Percentiles rank a stretch among this genome's conserved stretches.
Conservation (phyloP, 37 sponge, comb jelly and placozoan genomes). For the Sycon ciliatum region DNA sequence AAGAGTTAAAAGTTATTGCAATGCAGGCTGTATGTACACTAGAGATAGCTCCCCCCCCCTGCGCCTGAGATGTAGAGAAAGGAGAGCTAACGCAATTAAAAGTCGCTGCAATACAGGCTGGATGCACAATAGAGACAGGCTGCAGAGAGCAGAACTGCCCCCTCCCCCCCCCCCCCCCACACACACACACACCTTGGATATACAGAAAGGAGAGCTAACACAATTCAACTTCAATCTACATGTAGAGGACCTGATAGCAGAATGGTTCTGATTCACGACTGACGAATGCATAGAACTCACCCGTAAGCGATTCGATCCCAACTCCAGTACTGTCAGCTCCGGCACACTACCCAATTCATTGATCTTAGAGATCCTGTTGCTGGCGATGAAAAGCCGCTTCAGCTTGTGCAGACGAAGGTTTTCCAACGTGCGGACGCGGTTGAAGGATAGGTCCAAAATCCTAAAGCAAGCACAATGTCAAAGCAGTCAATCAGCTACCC, state of each 20-base stretch:
- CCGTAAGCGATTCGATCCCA: slow-evolving; percentile 69
- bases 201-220: neutral
- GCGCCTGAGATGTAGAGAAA: no score
- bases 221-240: neutral
- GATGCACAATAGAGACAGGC: slow-evolving; percentile 21
- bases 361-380: slow-evolving; percentile 72
- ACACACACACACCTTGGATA: neutral
- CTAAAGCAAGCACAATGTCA: no score
- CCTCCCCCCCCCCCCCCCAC: neutral
- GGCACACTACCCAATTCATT: slow-evolving; percentile 41
- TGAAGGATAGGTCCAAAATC: slow-evolving; percentile 71
- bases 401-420: slow-evolving; percentile 39
- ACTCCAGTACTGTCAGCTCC: slow-evolving; percentile 69
- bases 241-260: neutral
- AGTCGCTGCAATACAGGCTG: no score
- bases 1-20: no score
- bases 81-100: no score
- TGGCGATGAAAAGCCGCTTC: slow-evolving; percentile 62
- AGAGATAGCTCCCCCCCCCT: no score
- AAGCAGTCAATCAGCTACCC: no score
- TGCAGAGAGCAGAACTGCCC: neutral
- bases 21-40: no score
- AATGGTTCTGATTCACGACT: neutral
- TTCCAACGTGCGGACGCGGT: slow-evolving; percentile 57
- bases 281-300: slow-evolving; percentile 20